phyloP scores from a whole-genome alignment of 1,140 invertebrate genomes.

The Danaus melanippus region DNA sequence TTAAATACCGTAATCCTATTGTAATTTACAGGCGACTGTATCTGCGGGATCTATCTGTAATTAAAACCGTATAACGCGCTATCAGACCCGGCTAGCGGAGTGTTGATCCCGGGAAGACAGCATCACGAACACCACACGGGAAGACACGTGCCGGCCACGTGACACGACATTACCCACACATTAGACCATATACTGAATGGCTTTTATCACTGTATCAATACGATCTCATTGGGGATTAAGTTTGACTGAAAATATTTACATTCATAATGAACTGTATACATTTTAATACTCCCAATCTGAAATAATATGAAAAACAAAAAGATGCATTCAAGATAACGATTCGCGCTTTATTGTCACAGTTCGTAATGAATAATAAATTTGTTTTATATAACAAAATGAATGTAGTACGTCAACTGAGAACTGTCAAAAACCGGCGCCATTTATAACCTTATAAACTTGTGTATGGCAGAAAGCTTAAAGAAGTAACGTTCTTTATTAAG shows the following conservation, averaged over 20 bases:
- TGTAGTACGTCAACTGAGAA: too few species aligned
- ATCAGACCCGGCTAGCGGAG: conserved; percentile 40
- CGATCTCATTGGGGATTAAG: conserved; percentile 48
- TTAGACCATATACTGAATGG: conserved; percentile 57
- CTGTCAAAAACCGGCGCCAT: too few species aligned
- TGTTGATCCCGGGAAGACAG: conserved; percentile 59
- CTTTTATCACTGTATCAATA: conserved; percentile 59
- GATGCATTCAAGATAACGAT: neutral
- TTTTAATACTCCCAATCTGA: neutral
- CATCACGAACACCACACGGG: conserved; percentile 35
- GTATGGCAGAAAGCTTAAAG: conserved; percentile 36
- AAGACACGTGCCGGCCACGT: conserved; percentile 44
- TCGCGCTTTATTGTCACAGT: neutral
- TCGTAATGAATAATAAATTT: too few species aligned
- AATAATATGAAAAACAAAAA: conserved; percentile 1
- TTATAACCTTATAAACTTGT: conserved; percentile 21
- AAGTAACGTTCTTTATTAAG: conserved; percentile 66
- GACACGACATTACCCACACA: conserved; percentile 53
- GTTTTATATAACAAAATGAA: too few species aligned
- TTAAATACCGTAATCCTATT: conserved; percentile 35
- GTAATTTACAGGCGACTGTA: conserved; percentile 50
- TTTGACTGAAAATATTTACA: conserved; percentile 11
- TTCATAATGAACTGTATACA: too few species aligned
- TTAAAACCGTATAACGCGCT: conserved; percentile 46
- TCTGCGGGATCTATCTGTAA: conserved; percentile 62